A percentile compares a stretch with the other conserved stretches of the same genome.
These are phyloP conservation scores for Elmis aenea DNA, from an alignment of 2,888 invertebrate species.

Conservation along the genomic window DNA sequence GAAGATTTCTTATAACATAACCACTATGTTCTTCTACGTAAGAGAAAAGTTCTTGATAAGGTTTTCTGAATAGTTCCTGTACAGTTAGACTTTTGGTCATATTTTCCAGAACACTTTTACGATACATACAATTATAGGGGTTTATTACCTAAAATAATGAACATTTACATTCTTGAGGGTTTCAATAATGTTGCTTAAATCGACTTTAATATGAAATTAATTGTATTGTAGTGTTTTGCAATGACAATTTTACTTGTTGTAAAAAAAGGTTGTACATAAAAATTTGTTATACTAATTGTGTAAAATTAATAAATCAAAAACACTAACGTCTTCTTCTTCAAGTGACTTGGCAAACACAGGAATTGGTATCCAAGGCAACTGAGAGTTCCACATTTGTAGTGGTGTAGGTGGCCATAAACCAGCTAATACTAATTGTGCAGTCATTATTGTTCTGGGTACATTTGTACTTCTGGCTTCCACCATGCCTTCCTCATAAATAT, in stretches of 20 bases:
- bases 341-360: constrained; percentile 23
- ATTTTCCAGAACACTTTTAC: constrained; percentile 13
- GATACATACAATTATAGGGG: constrained; percentile 25
- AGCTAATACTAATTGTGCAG: constrained; percentile 61
- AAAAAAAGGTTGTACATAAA: no score
- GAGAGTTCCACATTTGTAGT: constrained; percentile 52
- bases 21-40: constrained; percentile 29
- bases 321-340: constrained; percentile 33
- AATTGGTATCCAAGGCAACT: constrained; percentile 63
- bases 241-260: no score
- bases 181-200: no score
- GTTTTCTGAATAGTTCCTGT: constrained; percentile 24
- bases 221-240: no score
- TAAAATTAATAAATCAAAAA: constrained; percentile 11
- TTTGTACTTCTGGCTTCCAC: constrained; percentile 64
- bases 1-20: constrained; percentile 22
- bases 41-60: constrained; percentile 23
- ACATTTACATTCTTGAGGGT: constrained; percentile 1
- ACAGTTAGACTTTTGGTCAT: constrained; percentile 21
- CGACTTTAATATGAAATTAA: no score
- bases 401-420: constrained; percentile 61
- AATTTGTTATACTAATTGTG: neutral
- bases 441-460: constrained; percentile 67
- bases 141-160: constrained; percentile 25
- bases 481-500: constrained; percentile 50